Evolutionary conservation across 2,797 vertebrate species (phyloP).

Genomic region (Enteromius thamalakanensis): DNA sequence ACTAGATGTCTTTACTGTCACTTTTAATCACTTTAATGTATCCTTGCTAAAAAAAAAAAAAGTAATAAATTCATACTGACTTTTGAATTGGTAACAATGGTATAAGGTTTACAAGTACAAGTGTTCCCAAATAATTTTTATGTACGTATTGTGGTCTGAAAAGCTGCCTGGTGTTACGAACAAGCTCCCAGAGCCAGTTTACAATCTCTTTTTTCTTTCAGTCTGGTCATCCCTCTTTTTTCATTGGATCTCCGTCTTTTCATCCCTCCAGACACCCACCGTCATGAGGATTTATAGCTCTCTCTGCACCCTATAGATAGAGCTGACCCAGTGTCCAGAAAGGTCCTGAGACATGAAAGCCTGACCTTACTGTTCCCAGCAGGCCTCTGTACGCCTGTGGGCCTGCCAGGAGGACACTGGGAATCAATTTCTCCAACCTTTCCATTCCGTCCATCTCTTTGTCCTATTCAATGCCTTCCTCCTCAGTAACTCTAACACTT

Average conservation of each 20-base stretch:
- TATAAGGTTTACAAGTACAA: neutral
- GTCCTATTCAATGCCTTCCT: neutral
- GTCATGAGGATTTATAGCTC: slow-evolving; percentile 59
- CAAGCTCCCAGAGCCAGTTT: slow-evolving; percentile 12
- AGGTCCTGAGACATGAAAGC: slow-evolving; percentile 49
- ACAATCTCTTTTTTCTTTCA: neutral
- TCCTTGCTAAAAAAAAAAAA: neutral
- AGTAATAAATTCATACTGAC: neutral
- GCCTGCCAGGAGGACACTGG: slow-evolving; percentile 22
- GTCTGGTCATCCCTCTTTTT: slow-evolving; percentile 14
- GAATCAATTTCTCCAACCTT: neutral
- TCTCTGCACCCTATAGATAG: slow-evolving; percentile 41
- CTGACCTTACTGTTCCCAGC: slow-evolving; percentile 63
- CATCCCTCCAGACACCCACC: slow-evolving; percentile 36
- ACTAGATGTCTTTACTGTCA: too few species aligned
- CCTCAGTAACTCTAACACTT: neutral
- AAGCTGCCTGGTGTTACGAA: neutral
- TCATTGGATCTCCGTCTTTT: neutral
- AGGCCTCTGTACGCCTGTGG: slow-evolving; percentile 50
- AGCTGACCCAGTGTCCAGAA: slow-evolving; percentile 53
- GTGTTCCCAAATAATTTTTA: neutral
- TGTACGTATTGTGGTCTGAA: neutral
- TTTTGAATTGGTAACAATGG: neutral
- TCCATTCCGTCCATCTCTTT: neutral
- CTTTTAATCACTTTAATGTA: neutral